A percentile compares a stretch with the other conserved stretches of the same genome.
Conservation (phyloP, 2,113 vertebrate species). For the Cyprinodon variegatus region DNA sequence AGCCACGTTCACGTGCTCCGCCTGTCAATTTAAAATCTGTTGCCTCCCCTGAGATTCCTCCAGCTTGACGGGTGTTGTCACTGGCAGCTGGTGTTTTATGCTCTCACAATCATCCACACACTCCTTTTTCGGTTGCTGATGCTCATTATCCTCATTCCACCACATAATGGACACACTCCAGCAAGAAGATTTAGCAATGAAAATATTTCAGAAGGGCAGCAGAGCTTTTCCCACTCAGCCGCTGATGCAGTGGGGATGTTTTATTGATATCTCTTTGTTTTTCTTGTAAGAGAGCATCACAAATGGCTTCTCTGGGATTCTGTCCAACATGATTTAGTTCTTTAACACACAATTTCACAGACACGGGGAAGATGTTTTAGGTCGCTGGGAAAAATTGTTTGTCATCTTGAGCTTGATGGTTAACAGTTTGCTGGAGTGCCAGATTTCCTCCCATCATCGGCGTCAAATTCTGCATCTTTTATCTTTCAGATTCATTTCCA, state of each 20-base stretch:
- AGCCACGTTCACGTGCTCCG: slow-evolving; percentile 21
- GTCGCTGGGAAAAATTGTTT: slow-evolving; percentile 47
- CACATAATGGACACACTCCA: slow-evolving; percentile 55
- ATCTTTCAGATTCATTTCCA: slow-evolving; percentile 55
- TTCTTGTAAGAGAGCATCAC: slow-evolving; percentile 44
- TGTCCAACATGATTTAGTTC: slow-evolving; percentile 46
- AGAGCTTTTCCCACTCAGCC: slow-evolving; percentile 9
- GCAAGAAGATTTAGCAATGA: slow-evolving; percentile 47
- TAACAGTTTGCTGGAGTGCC: slow-evolving; percentile 43
- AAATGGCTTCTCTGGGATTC: slow-evolving; percentile 65
- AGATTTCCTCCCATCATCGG: slow-evolving; percentile 39
- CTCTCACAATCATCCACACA: slow-evolving; percentile 3
- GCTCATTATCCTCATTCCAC: slow-evolving; percentile 56
- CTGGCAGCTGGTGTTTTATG: slow-evolving; percentile 59
- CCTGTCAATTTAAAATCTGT: slow-evolving; percentile 49
- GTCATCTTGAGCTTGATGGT: slow-evolving; percentile 59
- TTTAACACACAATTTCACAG: slow-evolving; percentile 43
- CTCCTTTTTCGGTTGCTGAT: slow-evolving; percentile 22
- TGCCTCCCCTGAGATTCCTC: slow-evolving; percentile 40
- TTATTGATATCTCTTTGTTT: slow-evolving; percentile 65
- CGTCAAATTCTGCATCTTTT: slow-evolving; percentile 45
- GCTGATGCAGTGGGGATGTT: slow-evolving; percentile 25
- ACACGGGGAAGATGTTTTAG: slow-evolving; percentile 34
- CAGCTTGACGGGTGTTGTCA: slow-evolving; percentile 44
- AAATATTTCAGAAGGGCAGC: slow-evolving; percentile 45